Evolutionary conservation across 1,140 invertebrate genomes (phyloP).

Genomic region (Drosophila simulans): DNA sequence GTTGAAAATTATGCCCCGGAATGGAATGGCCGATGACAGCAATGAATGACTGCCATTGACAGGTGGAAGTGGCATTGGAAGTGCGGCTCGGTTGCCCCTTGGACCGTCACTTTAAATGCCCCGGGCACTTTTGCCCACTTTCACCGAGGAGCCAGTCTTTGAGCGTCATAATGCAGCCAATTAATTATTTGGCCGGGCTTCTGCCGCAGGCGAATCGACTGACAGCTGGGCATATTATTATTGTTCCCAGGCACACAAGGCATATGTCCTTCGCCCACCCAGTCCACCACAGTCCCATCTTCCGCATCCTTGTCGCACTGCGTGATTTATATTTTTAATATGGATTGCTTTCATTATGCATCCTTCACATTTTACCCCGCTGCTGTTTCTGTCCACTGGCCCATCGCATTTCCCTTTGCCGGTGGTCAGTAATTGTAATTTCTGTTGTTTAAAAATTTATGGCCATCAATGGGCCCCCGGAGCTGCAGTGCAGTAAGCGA

Average conservation of each 20-base stretch:
- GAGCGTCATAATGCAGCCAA: slow-evolving; percentile 69
- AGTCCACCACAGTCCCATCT: neutral
- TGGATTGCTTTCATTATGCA: slow-evolving; percentile 80
- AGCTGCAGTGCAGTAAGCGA: slow-evolving; percentile 28
- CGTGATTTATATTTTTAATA: slow-evolving; percentile 79
- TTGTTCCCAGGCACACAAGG: slow-evolving; percentile 46
- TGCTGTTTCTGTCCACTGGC: neutral
- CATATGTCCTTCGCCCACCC: slow-evolving; percentile 32
- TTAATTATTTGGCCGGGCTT: slow-evolving; percentile 69
- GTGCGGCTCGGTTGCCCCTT: neutral
- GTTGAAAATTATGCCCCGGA: slow-evolving; percentile 76
- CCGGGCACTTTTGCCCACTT: slow-evolving; percentile 8
- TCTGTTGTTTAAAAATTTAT: slow-evolving; percentile 82
- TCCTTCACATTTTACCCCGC: slow-evolving; percentile 61
- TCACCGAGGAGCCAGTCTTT: slow-evolving; percentile 6
- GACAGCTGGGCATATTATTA: slow-evolving; percentile 75
- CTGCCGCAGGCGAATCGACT: slow-evolving; percentile 63
- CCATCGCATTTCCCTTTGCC: slow-evolving; percentile 11
- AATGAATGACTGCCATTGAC: slow-evolving; percentile 52
- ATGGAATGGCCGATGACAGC: slow-evolving; percentile 50
- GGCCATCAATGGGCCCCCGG: slow-evolving; percentile 68
- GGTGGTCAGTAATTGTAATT: slow-evolving; percentile 72
- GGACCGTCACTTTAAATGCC: slow-evolving; percentile 26
- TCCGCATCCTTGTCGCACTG: slow-evolving; percentile 43
- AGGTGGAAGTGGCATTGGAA: slow-evolving; percentile 44